Percentiles rank a stretch among this genome's conserved stretches.
Evolutionary conservation across 2,888 invertebrate genomes (phyloP).

Genomic region (Arenicola marina): DNA sequence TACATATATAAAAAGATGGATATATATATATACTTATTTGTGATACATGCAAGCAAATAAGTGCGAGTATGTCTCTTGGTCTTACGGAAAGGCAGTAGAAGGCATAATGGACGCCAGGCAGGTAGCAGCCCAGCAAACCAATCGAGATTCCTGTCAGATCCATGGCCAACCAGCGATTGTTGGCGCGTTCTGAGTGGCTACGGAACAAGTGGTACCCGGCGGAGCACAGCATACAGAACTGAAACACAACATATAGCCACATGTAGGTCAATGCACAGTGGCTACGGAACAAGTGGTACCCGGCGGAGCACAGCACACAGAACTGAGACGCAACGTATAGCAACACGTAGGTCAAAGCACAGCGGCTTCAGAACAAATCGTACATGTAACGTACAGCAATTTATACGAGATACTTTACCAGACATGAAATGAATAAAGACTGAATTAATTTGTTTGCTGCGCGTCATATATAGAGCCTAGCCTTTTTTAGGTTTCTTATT

Average conservation of each 20-base stretch:
- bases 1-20: no score
- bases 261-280: constrained; percentile 84
- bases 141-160: constrained; percentile 93
- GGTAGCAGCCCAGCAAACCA: constrained; percentile 89
- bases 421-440: neutral
- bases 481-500: no score
- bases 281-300: constrained; percentile 94
- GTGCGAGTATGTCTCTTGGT: constrained; percentile 37
- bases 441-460: no score
- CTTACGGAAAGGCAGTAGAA: constrained; percentile 93
- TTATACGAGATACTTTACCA: neutral
- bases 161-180: constrained; percentile 82
- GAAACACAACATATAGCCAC: no score
- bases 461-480: no score
- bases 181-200: constrained; percentile 85
- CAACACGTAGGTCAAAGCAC: constrained; percentile 82
- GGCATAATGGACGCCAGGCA: constrained; percentile 94
- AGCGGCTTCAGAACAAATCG: constrained; percentile 92
- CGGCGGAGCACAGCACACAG: constrained; percentile 88
- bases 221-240: constrained; percentile 92
- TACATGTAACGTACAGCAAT: no score
- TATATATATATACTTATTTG: no score
- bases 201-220: constrained; percentile 93
- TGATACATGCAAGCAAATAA: neutral
- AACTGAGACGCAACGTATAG: no score